phyloP scores from a whole-genome alignment of 2,888 invertebrate species.

The Orthosia gracilis region DNA sequence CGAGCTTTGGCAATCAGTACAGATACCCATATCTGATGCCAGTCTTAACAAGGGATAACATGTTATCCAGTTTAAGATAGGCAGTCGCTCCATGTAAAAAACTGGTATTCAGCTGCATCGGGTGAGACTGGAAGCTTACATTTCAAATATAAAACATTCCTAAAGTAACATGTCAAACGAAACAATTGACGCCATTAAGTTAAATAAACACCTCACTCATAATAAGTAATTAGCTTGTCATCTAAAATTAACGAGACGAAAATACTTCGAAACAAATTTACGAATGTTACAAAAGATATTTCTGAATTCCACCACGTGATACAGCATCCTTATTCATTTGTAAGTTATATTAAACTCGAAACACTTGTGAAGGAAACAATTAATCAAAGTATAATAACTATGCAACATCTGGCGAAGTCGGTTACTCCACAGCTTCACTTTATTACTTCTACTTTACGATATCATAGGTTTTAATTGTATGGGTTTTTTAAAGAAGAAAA shows the following conservation, averaged over 20 bases:
- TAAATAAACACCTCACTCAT: background rate
- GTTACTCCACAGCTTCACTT: slow-evolving; percentile 61
- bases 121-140: too few species aligned
- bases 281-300: background rate
- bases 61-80: too few species aligned
- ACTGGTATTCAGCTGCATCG: too few species aligned
- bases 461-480: slow-evolving; percentile 57
- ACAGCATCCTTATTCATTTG: slow-evolving; percentile 10
- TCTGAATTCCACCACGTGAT: slow-evolving; percentile 15
- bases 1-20: too few species aligned
- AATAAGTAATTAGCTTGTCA: slow-evolving; percentile 22
- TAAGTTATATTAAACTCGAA: slow-evolving; percentile 22
- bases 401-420: slow-evolving; percentile 64
- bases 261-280: slow-evolving; percentile 8
- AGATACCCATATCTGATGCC: too few species aligned
- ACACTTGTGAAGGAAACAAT: slow-evolving; percentile 48
- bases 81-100: too few species aligned
- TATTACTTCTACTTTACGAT: slow-evolving; percentile 63
- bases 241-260: slow-evolving; percentile 13
- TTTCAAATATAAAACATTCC: background rate
- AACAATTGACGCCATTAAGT: slow-evolving; percentile 8
- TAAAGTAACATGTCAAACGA: background rate
- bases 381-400: slow-evolving; percentile 63
- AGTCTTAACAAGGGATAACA: too few species aligned
- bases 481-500: slow-evolving; percentile 40